These are phyloP conservation scores for Prunella himalayana DNA, from an alignment of 2,113 vertebrate species.

Conservation along the genomic window DNA sequence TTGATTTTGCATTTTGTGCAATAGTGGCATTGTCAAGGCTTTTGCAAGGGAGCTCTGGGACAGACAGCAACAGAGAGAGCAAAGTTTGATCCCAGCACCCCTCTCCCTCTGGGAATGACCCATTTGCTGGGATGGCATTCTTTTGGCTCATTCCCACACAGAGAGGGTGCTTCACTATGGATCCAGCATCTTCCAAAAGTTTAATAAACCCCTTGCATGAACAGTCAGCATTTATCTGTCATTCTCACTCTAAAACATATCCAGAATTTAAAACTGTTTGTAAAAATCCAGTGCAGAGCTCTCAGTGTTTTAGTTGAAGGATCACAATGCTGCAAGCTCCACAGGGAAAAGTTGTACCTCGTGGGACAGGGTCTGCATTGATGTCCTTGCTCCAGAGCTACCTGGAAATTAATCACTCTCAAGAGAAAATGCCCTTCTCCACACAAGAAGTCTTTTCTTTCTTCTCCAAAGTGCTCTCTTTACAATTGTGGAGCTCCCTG, in stretches of 20 bases:
- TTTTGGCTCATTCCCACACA: background rate
- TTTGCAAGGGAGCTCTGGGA: background rate
- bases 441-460: background rate
- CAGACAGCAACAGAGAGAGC: background rate
- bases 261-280: background rate
- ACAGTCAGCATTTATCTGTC: background rate
- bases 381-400: background rate
- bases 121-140: background rate
- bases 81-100: background rate
- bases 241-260: accelerated
- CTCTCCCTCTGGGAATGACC: background rate
- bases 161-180: background rate
- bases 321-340: background rate
- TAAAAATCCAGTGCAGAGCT: background rate
- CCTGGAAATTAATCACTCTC: background rate
- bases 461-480: background rate
- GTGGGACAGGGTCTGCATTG: background rate
- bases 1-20: background rate
- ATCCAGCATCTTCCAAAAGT: background rate
- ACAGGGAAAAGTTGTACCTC: accelerated
- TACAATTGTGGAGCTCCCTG: background rate
- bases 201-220: background rate
- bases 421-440: background rate
- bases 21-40: background rate
- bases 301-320: background rate